Evolutionary conservation across 2,113 vertebrate species (phyloP).

Genomic region (Saguinus midas): DNA sequence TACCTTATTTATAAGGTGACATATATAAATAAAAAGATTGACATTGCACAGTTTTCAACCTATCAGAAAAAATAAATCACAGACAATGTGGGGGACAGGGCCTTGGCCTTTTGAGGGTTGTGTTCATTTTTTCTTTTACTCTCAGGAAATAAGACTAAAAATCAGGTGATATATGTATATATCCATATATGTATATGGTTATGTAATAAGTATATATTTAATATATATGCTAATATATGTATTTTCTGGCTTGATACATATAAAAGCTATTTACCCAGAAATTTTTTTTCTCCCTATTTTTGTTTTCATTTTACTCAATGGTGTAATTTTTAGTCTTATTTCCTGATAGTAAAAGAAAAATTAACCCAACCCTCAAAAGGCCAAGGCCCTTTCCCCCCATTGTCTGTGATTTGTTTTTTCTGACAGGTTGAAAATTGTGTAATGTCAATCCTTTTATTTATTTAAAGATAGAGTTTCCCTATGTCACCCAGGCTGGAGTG

Average conservation of each 20-base stretch:
- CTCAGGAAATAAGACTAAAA: constrained; percentile 81
- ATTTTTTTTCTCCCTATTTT: constrained; percentile 8
- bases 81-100: constrained; percentile 51
- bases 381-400: constrained; percentile 45
- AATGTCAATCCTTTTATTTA: constrained; percentile 74
- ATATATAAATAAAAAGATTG: constrained; percentile 79
- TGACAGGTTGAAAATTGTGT: constrained; percentile 80
- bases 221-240: too few relatives aligned
- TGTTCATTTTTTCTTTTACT: constrained; percentile 49
- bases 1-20: too few relatives aligned
- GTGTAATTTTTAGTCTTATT: constrained; percentile 81
- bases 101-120: constrained; percentile 13
- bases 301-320: constrained; percentile 73
- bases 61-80: constrained; percentile 80
- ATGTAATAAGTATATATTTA: too few relatives aligned
- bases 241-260: too few relatives aligned
- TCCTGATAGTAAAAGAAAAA: constrained; percentile 65
- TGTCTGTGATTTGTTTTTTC: constrained; percentile 79
- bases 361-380: not conserved
- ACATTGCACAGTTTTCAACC: constrained; percentile 81
- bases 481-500: not conserved
- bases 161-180: not conserved
- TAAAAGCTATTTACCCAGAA: not conserved
- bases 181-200: too few relatives aligned
- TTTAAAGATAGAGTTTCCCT: not conserved